Evolutionary conservation across 2,797 vertebrate genomes (phyloP).

Genomic region (Etheostoma nigrum): DNA sequence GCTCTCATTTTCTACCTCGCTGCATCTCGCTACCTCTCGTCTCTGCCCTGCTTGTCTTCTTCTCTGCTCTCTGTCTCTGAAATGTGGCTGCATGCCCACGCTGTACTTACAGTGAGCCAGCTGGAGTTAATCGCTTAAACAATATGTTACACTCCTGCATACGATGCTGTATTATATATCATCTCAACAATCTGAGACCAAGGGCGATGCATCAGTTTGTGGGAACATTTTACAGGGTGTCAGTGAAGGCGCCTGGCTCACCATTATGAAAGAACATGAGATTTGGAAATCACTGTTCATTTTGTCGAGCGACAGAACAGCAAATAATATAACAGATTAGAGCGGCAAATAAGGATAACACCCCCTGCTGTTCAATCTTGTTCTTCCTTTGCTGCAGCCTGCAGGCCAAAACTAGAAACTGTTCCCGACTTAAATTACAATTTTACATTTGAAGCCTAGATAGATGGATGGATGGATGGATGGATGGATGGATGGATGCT

Average conservation of each 20-base stretch:
- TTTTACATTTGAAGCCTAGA: conserved; percentile 34
- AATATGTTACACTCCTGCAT: conserved; percentile 43
- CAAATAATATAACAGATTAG: conserved; percentile 28
- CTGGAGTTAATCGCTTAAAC: conserved; percentile 59
- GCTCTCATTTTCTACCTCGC: conserved; percentile 58
- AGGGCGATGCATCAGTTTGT: conserved; percentile 7
- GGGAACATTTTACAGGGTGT: background rate
- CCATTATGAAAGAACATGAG: background rate
- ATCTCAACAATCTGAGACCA: conserved; percentile 31
- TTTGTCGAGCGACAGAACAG: conserved; percentile 8
- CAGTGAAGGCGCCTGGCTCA: background rate
- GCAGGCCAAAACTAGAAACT: conserved; percentile 16
- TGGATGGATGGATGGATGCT: background rate
- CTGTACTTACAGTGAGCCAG: conserved; percentile 44
- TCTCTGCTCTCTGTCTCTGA: conserved; percentile 49
- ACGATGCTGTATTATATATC: conserved; percentile 39
- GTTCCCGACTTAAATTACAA: conserved; percentile 17
- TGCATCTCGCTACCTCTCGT: conserved; percentile 47
- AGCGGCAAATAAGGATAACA: conserved; percentile 41
- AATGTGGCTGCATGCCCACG: conserved; percentile 50
- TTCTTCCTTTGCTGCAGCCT: conserved; percentile 21
- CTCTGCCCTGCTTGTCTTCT: conserved; percentile 26
- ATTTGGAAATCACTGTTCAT: conserved; percentile 14
- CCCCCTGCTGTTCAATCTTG: conserved; percentile 28
- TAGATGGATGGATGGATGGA: background rate